phyloP scores from a whole-genome alignment of 2,888 invertebrate species.

The Macrosiphum euphorbiae region DNA sequence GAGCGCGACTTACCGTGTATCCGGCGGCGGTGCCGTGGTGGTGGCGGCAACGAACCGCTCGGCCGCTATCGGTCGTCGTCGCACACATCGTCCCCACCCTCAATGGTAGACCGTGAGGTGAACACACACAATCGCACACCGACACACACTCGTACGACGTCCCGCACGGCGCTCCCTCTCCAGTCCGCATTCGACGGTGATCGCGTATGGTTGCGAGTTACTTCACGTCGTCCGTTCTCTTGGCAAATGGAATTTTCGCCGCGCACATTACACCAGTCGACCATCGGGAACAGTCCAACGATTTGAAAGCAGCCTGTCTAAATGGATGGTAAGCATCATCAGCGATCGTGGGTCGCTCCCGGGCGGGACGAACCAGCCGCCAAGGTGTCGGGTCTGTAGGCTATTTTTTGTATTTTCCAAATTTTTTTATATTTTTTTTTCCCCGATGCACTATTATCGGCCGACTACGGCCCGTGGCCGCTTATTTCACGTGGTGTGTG shows the following conservation, averaged over 20 bases:
- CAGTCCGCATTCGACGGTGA: slow-evolving; percentile 60
- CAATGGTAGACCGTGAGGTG: slow-evolving; percentile 21
- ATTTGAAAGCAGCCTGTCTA: slow-evolving; percentile 49
- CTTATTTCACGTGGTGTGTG: slow-evolving; percentile 31
- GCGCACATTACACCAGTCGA: slow-evolving; percentile 42
- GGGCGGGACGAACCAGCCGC: background rate
- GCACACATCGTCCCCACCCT: background rate
- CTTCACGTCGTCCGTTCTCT: background rate
- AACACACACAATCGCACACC: slow-evolving; percentile 40
- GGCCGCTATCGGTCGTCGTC: slow-evolving; percentile 40
- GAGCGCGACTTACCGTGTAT: background rate
- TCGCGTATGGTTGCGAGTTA: background rate
- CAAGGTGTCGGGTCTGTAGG: background rate
- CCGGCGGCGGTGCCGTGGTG: background rate
- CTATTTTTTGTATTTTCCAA: background rate
- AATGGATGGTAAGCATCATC: slow-evolving; percentile 56
- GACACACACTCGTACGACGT: slow-evolving; percentile 34
- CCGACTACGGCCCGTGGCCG: no score
- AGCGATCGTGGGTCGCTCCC: background rate
- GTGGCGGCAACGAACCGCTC: slow-evolving; percentile 12
- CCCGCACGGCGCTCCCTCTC: slow-evolving; percentile 36
- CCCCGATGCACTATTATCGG: background rate
- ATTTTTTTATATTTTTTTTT: background rate
- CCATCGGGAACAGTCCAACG: slow-evolving; percentile 49
- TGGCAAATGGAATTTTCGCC: slow-evolving; percentile 64